Conservation (phyloP, 2,113 vertebrate species). For the Leptosomus discolor region DNA sequence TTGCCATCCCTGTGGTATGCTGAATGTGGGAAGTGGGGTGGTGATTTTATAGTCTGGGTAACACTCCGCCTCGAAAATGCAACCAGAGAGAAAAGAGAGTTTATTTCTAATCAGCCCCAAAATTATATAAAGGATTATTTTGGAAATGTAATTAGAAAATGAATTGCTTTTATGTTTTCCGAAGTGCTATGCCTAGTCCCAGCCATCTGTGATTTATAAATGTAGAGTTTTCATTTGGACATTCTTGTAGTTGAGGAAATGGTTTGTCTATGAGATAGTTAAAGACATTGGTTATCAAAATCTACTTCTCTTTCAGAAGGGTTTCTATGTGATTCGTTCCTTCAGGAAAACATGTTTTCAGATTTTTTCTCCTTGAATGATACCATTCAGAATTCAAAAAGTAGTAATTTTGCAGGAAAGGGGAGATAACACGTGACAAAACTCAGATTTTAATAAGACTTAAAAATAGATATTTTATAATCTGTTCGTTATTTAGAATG, state of each 20-base stretch:
- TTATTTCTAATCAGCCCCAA: neutral
- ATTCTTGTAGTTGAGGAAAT: neutral
- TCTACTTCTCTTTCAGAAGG: neutral
- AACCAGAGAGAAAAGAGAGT: neutral
- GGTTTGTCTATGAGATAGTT: neutral
- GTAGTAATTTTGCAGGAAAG: neutral
- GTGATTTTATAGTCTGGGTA: neutral
- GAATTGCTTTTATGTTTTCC: conserved; percentile 6
- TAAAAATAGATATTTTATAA: neutral
- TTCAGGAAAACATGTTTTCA: neutral
- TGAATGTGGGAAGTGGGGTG: neutral
- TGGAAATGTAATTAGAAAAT: conserved; percentile 3
- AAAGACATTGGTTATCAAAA: neutral
- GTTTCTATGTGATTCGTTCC: neutral
- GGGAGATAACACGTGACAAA: neutral
- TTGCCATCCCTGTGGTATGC: neutral
- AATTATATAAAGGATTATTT: neutral
- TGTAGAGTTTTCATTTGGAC: neutral
- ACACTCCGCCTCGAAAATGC: neutral
- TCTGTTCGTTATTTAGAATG: neutral
- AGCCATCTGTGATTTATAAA: neutral
- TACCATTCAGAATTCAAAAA: neutral
- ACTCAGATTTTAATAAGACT: neutral
- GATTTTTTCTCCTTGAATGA: neutral
- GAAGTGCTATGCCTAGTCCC: neutral